Evolutionary conservation across 1,140 invertebrate species (phyloP), one percentile per base, ranked within the genome.

Genomic region (Calephelis nemesis): DNA sequence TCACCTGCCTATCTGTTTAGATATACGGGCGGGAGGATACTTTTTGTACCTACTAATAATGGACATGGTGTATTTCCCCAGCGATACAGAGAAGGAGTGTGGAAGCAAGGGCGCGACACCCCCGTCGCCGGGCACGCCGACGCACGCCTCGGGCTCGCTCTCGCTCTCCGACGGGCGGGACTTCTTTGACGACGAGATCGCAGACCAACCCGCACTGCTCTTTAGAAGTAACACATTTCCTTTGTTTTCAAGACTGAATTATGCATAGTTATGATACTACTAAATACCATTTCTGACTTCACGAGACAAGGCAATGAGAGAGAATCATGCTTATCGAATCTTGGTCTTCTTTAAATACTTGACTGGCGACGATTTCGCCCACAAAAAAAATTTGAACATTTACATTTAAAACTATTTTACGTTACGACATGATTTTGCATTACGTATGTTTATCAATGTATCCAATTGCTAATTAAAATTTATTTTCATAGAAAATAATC

Each of bases 131-230:
- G 95, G 94, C 8, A 96, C 95, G 0, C 96, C 96, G 2, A 96
- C 95, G 0, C 96, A 96, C 65, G 95, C 94, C 0, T 96, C 95
- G 0, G 96, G 95, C 70, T 96, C 96, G 0, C 84, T 96, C 1
- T 96, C 95, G 7, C 84, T 96, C 12, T 96, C 95, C 0, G 94
- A 96, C 66, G 95, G 95, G 50, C 93, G 95, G 67, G 94, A 95
- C 78, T 96, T 95, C 89, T 94, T 96, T 52, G 97, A 98, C 79
- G 97, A 98, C 77, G 97, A 98, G 87, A 98, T 98, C 62, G 96
- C 96, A 10, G 97, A 98, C 88, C 97, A 98, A 82, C 97, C 97
- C 9, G 96, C 95, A 0, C 87, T 98, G 63, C 93, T 96, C 3
- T 97, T 97, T 81, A 94, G 95, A 79, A 94, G 95, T 85, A 93